A percentile compares a stretch with the other conserved stretches of the same genome.
These are phyloP conservation scores for Neelides sp. DNA, from an alignment of 1,140 invertebrate genomes.

Conservation along the genomic window DNA sequence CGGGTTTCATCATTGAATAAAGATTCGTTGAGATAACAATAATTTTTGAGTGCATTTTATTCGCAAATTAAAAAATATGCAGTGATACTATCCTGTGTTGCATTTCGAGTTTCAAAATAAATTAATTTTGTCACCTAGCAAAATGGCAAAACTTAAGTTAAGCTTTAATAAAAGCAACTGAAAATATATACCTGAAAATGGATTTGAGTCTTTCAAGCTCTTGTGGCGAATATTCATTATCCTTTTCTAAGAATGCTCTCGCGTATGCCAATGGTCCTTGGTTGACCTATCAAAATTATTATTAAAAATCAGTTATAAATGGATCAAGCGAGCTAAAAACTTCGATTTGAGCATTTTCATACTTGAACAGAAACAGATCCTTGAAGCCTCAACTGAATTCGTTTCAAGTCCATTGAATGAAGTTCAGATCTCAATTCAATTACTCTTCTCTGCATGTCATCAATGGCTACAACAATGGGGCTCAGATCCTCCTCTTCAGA, in stretches of 20 bases:
- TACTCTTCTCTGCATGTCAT: constrained; percentile 30
- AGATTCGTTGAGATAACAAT: no score
- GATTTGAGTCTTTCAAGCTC: constrained; percentile 28
- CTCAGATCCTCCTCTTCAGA: constrained; percentile 28
- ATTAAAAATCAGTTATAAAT: neutral
- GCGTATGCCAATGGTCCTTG: constrained; percentile 31
- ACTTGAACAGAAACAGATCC: constrained; percentile 30
- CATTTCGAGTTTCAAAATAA: no score
- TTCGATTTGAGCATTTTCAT: neutral
- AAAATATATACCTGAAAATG: constrained; percentile 30
- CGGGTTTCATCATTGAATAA: no score
- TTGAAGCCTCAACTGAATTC: constrained; percentile 27
- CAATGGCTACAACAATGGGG: constrained; percentile 29
- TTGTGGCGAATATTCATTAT: constrained; percentile 27
- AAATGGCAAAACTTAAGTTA: no score
- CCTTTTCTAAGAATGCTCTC: constrained; percentile 29
- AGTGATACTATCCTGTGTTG: no score
- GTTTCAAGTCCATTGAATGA: constrained; percentile 26
- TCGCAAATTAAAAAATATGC: no score
- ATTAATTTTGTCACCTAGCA: no score
- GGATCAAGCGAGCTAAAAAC: neutral
- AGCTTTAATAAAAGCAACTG: no score
- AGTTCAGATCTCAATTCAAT: constrained; percentile 25
- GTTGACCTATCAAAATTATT: constrained; percentile 25
- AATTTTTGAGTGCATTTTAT: no score